Percentiles rank a stretch among this genome's conserved stretches.
Conservation (phyloP, 2,113 vertebrate genomes). For the Apodemus sylvaticus region DNA sequence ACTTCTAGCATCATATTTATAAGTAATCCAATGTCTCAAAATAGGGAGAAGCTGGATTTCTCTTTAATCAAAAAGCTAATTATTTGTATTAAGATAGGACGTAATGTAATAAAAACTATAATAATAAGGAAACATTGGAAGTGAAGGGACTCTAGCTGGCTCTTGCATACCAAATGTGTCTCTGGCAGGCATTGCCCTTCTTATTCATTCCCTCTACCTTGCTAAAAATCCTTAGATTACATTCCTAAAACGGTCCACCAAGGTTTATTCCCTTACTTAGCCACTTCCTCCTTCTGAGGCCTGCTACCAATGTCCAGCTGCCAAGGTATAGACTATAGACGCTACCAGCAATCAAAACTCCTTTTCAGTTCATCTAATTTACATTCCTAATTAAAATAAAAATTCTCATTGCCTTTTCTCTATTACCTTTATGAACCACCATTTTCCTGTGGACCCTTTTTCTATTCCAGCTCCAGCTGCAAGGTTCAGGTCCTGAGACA, state of each 20-base stretch:
- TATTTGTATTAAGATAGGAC: background rate
- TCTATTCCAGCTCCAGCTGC: too few relatives aligned
- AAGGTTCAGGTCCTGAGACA: too few relatives aligned
- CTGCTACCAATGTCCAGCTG: background rate
- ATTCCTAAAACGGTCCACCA: background rate
- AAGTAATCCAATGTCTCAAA: background rate
- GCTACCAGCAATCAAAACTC: background rate
- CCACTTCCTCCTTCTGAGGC: background rate
- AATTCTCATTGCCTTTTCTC: accelerated
- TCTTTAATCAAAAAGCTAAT: background rate
- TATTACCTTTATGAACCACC: background rate
- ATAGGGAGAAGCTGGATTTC: background rate
- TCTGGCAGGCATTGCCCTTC: background rate
- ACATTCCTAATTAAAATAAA: background rate
- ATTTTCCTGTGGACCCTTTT: too few relatives aligned
- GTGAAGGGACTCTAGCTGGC: background rate
- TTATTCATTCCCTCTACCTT: background rate
- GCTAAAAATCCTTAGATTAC: background rate
- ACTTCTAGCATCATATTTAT: background rate
- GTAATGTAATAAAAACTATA: background rate
- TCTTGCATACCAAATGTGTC: background rate
- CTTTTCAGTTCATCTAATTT: background rate
- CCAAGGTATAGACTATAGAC: background rate
- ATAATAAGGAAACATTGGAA: background rate
- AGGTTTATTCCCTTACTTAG: background rate